These are phyloP conservation scores for Craseonycteris thonglongyai DNA, from an alignment of 2,113 vertebrate species.

Conservation along the genomic window DNA sequence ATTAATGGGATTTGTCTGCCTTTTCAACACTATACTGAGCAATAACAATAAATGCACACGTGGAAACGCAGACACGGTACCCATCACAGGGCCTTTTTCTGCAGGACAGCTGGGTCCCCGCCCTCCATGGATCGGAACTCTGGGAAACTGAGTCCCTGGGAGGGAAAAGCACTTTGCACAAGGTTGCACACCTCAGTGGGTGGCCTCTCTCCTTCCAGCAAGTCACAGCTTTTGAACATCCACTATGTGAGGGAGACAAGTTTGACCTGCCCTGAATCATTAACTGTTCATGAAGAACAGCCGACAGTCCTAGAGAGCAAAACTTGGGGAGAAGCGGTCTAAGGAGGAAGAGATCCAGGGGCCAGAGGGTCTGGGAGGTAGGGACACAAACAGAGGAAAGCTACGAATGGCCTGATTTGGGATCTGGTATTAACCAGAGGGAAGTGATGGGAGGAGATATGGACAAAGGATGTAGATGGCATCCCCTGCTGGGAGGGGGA, in stretches of 20 bases:
- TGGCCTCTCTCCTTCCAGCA: neutral
- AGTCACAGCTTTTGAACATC: neutral
- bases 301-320: neutral
- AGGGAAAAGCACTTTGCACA: neutral
- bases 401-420: neutral
- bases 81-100: constrained; percentile 59
- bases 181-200: neutral
- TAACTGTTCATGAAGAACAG: neutral
- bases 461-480: neutral
- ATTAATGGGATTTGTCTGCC: constrained; percentile 54
- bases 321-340: neutral
- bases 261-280: neutral
- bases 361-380: neutral
- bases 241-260: neutral
- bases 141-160: neutral
- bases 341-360: neutral
- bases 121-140: neutral
- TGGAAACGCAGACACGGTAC: constrained; percentile 64
- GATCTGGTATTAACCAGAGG: neutral
- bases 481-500: neutral
- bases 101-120: neutral
- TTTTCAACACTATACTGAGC: constrained; percentile 42
- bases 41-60: constrained; percentile 74
- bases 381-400: neutral
- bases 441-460: neutral